phyloP scores from a whole-genome alignment of 2,888 invertebrate species.

The Cataglyphis livida region DNA sequence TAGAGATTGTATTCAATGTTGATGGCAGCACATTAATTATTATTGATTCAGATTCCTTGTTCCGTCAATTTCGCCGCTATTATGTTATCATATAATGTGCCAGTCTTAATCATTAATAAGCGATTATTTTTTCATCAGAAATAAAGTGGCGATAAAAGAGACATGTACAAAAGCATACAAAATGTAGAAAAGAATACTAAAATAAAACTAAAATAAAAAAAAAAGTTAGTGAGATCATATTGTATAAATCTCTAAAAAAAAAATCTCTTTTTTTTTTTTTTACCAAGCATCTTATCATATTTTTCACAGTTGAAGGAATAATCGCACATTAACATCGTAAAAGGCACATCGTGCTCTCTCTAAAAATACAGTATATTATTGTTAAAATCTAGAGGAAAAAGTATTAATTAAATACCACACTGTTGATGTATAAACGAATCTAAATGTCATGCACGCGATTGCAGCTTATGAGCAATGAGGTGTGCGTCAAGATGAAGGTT shows the following conservation, averaged over 20 bases:
- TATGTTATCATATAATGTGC: no score
- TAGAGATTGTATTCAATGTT: neutral
- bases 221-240: neutral
- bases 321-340: neutral
- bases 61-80: neutral
- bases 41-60: neutral
- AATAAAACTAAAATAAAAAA: neutral
- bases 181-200: neutral
- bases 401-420: conserved; percentile 1
- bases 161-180: neutral
- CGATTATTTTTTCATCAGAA: neutral
- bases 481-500: conserved; percentile 8
- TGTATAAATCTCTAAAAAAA: neutral
- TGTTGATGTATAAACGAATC: conserved; percentile 3
- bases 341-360: no score
- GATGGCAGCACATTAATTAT: neutral
- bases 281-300: neutral
- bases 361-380: neutral
- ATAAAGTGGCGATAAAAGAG: neutral
- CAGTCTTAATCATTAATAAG: neutral
- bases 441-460: conserved; percentile 7
- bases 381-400: neutral
- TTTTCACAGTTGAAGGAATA: neutral
- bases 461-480: conserved; percentile 28
- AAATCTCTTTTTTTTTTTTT: neutral